phyloP scores from a whole-genome alignment of 2,113 vertebrate genomes.

The Corythoichthys intestinalis region DNA sequence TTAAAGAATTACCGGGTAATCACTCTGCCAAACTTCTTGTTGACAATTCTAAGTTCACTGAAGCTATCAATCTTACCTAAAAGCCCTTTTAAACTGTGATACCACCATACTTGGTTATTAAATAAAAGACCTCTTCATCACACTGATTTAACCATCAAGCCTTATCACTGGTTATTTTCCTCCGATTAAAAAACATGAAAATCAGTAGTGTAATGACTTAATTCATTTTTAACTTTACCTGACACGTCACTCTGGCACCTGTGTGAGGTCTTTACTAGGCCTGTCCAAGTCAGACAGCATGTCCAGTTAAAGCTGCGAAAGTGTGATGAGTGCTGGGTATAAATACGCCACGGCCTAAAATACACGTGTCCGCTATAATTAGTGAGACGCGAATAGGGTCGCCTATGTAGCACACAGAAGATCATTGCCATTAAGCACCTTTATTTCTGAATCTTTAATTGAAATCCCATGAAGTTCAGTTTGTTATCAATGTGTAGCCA shows the following conservation, averaged over 20 bases:
- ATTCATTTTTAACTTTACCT: conserved; percentile 10
- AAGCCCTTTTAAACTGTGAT: too few species aligned
- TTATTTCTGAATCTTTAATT: not conserved
- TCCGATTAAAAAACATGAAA: not conserved
- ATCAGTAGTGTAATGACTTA: conserved; percentile 1
- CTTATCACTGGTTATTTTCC: not conserved
- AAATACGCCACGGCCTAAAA: conserved; percentile 71
- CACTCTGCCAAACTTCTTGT: too few species aligned
- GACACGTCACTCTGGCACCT: conserved; percentile 17
- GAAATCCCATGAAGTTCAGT: not conserved
- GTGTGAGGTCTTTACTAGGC: conserved; percentile 41
- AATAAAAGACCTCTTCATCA: too few species aligned
- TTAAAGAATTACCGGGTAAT: too few species aligned
- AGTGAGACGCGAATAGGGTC: conserved; percentile 72
- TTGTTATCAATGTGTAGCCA: not conserved
- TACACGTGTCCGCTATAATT: conserved; percentile 73
- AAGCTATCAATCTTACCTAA: too few species aligned
- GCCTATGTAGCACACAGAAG: conserved; percentile 73
- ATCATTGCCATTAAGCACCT: conserved; percentile 47
- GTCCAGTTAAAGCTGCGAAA: conserved; percentile 62
- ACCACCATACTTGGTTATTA: too few species aligned
- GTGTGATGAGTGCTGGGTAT: conserved; percentile 71
- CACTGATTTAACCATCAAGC: not conserved
- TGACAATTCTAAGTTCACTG: too few species aligned
- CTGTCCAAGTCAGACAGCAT: conserved; percentile 52